These are phyloP conservation scores for Tanaodytes sp. DNA, from an alignment of 2,888 invertebrate genomes.

Conservation along the genomic window DNA sequence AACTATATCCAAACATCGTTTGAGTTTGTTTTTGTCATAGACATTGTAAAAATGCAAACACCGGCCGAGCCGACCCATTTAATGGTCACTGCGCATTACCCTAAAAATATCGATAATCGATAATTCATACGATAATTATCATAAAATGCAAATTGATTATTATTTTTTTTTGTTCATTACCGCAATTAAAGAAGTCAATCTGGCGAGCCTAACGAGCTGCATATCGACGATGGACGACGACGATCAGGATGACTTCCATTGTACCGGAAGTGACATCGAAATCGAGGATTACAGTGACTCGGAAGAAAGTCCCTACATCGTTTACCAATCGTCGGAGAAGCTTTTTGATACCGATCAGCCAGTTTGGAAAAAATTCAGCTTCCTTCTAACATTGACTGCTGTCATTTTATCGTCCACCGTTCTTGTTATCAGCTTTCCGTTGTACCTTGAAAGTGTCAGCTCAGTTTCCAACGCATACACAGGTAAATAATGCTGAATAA, in stretches of 20 bases:
- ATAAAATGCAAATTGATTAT: no score
- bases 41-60: no score
- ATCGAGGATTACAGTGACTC: conserved; percentile 70
- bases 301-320: conserved; percentile 66
- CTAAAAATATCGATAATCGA: no score
- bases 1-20: no score
- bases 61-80: no score
- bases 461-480: no score
- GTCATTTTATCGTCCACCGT: conserved; percentile 74
- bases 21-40: no score
- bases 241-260: conserved; percentile 68
- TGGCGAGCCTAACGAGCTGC: conserved; percentile 59
- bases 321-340: conserved; percentile 66
- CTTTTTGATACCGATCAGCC: conserved; percentile 67
- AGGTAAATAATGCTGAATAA: no score
- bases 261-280: conserved; percentile 64
- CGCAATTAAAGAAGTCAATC: conserved; percentile 34
- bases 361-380: conserved; percentile 71
- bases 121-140: no score
- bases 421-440: no score
- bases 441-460: conserved; percentile 73
- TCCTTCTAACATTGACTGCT: conserved; percentile 72
- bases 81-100: no score
- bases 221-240: conserved; percentile 69
- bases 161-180: no score